Evolutionary conservation across 2,888 invertebrate genomes (phyloP), one percentile per base, ranked within the genome.

Genomic region (Patella ulyssiponensis): DNA sequence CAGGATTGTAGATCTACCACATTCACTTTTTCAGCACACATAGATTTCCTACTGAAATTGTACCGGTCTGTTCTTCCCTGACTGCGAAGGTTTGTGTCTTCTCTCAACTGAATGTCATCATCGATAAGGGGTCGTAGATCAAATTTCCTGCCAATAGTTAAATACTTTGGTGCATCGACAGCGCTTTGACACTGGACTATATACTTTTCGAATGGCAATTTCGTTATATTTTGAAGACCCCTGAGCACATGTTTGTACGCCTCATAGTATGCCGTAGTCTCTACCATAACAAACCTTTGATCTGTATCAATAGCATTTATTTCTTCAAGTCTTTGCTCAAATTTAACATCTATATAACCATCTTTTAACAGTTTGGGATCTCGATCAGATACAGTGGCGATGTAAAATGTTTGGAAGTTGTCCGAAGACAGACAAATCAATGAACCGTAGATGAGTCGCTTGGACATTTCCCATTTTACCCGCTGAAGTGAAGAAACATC

Each of bases 201-300:
- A 74, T 87, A 86, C 52, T 78, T 81, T 73, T 84, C 80, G 76
- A 88, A 87, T 7, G 88, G 87, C 23, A 88, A 77, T 58, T 86
- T 84, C 71, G 92, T 91, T 74, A 94, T 93, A 1, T 92, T 91
- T 86, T 95, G 94, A 51, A 97, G 89, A n/a, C 94, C 95, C 83
- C 93, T 93, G 75, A 96, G 92, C 0, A 96, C 95, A 87, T 95
- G 94, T 81, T 94, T 93, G 88, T 96, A 96, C 0, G 96, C 95
- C 87, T 96, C 96, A 88, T 96, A 96, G 90, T 95, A 97, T 0
- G 95, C 94, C 74, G 94, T 94, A 75, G 95, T 95, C 89, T 96
- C 96, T 2, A 95, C 93, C 95, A 96, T 95, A 0, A 94, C 81
- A 77, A 86, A 89, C 15, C 78, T 77, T 12, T 77, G 75, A 23